Percentiles rank a stretch among this genome's conserved stretches.
phyloP scores from a whole-genome alignment of 2,113 vertebrate species.

The Nesogale talazaci region DNA sequence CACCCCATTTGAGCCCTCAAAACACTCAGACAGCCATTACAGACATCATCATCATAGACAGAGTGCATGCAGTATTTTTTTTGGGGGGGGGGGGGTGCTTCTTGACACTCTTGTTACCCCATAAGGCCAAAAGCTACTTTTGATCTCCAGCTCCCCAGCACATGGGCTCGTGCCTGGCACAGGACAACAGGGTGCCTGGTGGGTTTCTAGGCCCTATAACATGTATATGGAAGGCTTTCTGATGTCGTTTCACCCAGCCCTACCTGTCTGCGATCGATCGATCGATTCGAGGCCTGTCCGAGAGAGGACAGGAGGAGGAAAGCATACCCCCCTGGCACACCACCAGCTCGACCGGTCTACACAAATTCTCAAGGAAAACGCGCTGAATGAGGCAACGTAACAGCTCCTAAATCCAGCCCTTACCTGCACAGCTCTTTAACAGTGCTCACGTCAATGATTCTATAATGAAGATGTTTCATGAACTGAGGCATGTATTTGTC shows the following conservation, averaged over 20 bases:
- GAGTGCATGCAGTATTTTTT: too few relatives aligned
- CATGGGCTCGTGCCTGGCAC: not conserved
- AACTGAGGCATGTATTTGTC: slow-evolving; percentile 99
- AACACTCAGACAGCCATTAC: not conserved
- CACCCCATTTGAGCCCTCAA: too few relatives aligned
- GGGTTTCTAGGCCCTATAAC: not conserved
- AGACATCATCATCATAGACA: not conserved
- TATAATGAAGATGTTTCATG: slow-evolving; percentile 92
- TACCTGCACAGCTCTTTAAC: slow-evolving; percentile 98
- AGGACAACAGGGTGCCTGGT: not conserved
- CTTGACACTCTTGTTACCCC: not conserved
- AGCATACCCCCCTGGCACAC: not conserved
- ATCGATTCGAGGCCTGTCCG: too few relatives aligned
- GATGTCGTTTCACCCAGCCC: slow-evolving; percentile 3
- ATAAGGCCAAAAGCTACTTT: not conserved
- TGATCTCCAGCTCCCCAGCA: not conserved
- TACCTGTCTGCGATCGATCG: too few relatives aligned
- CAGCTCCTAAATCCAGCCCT: slow-evolving; percentile 68
- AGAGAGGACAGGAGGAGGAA: not conserved
- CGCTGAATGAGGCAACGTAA: slow-evolving; percentile 59
- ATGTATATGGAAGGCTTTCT: not conserved
- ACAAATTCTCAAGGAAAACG: slow-evolving; percentile 57
- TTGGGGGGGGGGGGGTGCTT: not conserved
- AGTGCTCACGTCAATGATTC: slow-evolving; percentile 98
- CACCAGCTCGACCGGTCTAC: not conserved